These are phyloP conservation scores for Tetramorium alpestre DNA, from an alignment of 1,140 invertebrate genomes.

Conservation along the genomic window DNA sequence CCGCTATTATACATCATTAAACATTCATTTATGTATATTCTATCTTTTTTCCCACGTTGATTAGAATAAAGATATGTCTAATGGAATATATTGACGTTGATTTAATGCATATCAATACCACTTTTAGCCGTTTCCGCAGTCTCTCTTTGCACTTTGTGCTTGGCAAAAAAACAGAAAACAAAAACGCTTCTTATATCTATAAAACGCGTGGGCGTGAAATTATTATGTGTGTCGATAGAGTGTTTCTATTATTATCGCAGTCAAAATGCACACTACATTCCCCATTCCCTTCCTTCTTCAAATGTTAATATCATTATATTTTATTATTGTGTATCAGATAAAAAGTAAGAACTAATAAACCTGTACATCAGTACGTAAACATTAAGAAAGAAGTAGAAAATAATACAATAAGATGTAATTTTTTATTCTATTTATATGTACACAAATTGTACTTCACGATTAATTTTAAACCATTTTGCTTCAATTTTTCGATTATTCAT, in stretches of 20 bases:
- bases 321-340: neutral
- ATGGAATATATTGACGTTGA: neutral
- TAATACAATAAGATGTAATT: neutral
- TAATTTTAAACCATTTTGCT: neutral
- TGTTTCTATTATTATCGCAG: neutral
- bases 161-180: neutral
- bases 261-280: neutral
- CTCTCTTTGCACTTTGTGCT: neutral
- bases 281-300: neutral
- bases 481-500: neutral
- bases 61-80: slow-evolving; percentile 29
- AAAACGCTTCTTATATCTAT: neutral
- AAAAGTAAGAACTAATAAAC: neutral
- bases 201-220: neutral
- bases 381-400: neutral
- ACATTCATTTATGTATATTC: slow-evolving; percentile 38
- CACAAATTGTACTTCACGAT: neutral
- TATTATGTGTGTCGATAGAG: neutral
- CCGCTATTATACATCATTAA: slow-evolving; percentile 28
- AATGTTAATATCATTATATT: neutral
- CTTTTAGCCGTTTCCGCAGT: neutral
- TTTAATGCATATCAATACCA: slow-evolving; percentile 24
- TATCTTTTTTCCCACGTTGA: slow-evolving; percentile 22
- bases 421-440: neutral
- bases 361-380: neutral